A percentile compares a stretch with the other conserved stretches of the same genome.
These are phyloP conservation scores for Rana temporaria DNA, from an alignment of 2,113 vertebrate species.

Conservation along the genomic window DNA sequence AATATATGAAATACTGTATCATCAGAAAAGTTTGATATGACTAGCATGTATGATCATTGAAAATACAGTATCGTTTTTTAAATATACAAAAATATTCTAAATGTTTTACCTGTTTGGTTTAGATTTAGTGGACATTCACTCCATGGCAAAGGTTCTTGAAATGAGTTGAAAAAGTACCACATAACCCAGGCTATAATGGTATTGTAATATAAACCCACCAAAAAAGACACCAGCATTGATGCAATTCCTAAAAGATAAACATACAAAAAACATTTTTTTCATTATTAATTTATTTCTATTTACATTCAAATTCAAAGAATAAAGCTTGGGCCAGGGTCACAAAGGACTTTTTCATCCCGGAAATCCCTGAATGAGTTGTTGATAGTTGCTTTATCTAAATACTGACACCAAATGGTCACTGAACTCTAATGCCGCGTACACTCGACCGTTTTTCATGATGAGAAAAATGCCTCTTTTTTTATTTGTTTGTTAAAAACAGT, in stretches of 20 bases:
- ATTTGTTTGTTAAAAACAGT: no score
- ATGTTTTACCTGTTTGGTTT: constrained; percentile 78
- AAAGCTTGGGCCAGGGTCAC: background rate
- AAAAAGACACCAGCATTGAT: constrained; percentile 86
- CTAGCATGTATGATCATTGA: no score
- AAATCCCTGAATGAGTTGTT: background rate
- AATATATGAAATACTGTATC: no score
- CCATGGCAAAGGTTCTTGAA: constrained; percentile 91
- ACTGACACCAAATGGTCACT: no score
- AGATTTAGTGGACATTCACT: constrained; percentile 78
- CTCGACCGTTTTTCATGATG: no score
- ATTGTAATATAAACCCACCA: constrained; percentile 89
- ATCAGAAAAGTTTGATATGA: no score
- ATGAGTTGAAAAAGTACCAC: constrained; percentile 99
- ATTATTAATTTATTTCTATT: background rate
- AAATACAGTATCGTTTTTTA: background rate
- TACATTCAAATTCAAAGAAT: no score
- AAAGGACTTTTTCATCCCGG: background rate
- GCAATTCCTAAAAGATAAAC: constrained; percentile 77
- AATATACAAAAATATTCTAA: background rate
- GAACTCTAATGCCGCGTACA: no score
- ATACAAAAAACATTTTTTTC: no score
- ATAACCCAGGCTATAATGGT: constrained; percentile 92
- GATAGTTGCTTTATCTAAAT: no score
- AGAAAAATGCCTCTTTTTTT: no score